Conservation (phyloP, 2,113 vertebrate genomes). For the Saguinus midas region DNA sequence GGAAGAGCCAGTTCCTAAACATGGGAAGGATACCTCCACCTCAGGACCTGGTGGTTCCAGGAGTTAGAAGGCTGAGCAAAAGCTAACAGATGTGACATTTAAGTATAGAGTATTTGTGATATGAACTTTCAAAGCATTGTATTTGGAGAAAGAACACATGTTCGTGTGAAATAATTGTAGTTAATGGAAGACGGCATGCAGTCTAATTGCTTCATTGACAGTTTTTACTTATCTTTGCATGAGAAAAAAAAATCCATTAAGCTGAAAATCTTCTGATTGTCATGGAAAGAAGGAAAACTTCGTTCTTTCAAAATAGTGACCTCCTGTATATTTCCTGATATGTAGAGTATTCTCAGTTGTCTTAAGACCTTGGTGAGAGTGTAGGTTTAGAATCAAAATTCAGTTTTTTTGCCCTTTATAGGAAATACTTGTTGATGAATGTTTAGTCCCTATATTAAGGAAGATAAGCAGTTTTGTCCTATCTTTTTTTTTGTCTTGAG, state of each 20-base stretch:
- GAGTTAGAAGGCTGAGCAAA: background rate
- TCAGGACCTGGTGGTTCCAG: background rate
- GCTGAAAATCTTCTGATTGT: background rate
- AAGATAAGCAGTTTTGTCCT: background rate
- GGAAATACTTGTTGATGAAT: background rate
- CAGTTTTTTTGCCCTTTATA: background rate
- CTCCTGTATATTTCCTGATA: background rate
- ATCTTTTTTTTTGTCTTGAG: background rate
- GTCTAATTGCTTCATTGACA: background rate
- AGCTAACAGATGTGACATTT: background rate
- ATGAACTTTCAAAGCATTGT: background rate
- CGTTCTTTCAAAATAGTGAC: background rate
- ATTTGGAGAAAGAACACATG: background rate
- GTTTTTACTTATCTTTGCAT: background rate
- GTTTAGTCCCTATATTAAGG: background rate
- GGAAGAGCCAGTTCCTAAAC: background rate
- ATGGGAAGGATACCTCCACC: background rate
- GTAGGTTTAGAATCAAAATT: background rate
- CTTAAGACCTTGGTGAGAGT: background rate
- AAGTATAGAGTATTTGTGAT: constrained; percentile 27
- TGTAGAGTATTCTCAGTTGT: background rate
- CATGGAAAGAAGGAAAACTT: background rate
- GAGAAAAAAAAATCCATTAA: background rate
- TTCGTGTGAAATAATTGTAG: background rate
- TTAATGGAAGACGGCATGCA: background rate